Conservation (phyloP, 2,888 invertebrate species). For the Athalia circularis region DNA sequence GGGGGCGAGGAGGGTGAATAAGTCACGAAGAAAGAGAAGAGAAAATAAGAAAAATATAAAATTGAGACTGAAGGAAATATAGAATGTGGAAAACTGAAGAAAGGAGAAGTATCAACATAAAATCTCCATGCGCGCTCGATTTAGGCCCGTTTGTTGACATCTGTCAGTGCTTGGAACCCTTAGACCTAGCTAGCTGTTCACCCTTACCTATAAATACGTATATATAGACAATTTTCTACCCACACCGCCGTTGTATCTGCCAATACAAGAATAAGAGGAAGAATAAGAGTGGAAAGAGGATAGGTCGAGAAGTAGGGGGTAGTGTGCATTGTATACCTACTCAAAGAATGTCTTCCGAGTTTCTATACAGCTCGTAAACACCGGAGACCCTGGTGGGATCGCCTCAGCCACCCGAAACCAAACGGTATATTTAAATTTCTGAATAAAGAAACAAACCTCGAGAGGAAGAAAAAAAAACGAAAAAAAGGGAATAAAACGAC, state of each 20-base stretch:
- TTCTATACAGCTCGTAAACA: conserved; percentile 35
- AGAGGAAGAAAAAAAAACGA: background rate
- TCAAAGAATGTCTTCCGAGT: conserved; percentile 33
- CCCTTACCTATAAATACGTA: background rate
- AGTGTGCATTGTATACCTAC: conserved; percentile 29
- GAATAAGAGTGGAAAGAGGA: background rate
- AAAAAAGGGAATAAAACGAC: background rate
- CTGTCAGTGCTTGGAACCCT: conserved; percentile 35
- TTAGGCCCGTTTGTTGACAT: conserved; percentile 42
- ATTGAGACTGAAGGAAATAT: background rate
- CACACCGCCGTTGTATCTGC: background rate
- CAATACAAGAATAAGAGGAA: conserved; percentile 13
- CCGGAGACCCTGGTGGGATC: conserved; percentile 8
- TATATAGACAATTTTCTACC: background rate
- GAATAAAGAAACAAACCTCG: conserved; percentile 3
- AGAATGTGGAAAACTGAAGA: background rate
- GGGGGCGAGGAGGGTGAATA: background rate
- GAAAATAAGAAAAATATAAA: conserved; percentile 7
- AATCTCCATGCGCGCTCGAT: conserved; percentile 42
- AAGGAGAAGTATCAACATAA: conserved; percentile 35
- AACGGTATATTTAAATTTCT: conserved; percentile 29
- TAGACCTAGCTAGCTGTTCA: conserved; percentile 20
- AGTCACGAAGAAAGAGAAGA: background rate
- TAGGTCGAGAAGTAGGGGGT: no score
- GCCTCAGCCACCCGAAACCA: background rate